phyloP scores from a whole-genome alignment of 2,797 vertebrate species.

The Remorina albescens region DNA sequence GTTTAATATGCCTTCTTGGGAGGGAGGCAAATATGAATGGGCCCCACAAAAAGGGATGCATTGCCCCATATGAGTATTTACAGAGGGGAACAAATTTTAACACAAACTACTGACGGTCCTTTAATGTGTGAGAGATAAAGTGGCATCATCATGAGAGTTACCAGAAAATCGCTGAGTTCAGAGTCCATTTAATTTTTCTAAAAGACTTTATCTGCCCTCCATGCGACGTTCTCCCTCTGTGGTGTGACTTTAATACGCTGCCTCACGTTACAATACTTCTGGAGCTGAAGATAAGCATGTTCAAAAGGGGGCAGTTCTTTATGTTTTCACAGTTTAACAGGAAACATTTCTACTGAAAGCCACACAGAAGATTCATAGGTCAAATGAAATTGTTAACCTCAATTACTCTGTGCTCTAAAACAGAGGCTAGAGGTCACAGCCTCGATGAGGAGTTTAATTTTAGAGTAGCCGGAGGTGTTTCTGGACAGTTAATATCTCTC shows the following conservation, averaged over 20 bases:
- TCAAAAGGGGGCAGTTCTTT: constrained; percentile 52
- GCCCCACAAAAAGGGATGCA: neutral
- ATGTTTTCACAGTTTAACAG: constrained; percentile 43
- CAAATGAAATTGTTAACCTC: constrained; percentile 76
- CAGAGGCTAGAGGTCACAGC: constrained; percentile 51
- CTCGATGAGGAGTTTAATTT: constrained; percentile 61
- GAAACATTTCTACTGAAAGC: constrained; percentile 35
- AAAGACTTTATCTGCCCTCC: constrained; percentile 24
- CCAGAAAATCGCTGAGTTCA: constrained; percentile 22
- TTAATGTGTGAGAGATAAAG: constrained; percentile 21
- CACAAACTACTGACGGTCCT: constrained; percentile 10
- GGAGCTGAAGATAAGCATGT: constrained; percentile 65
- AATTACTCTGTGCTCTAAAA: constrained; percentile 71
- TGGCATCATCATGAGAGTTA: constrained; percentile 12
- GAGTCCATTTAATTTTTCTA: constrained; percentile 31
- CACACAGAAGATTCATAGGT: constrained; percentile 49
- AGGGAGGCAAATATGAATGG: neutral
- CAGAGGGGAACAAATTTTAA: constrained; percentile 25
- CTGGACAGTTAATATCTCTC: constrained; percentile 48
- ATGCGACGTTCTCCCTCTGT: constrained; percentile 39
- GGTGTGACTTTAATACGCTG: constrained; percentile 34
- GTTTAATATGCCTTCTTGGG: constrained; percentile 30
- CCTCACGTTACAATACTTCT: constrained; percentile 55
- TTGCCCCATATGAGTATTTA: constrained; percentile 36
- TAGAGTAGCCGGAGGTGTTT: constrained; percentile 61